Evolutionary conservation across 2,888 invertebrate species (phyloP), one percentile per base, ranked within the genome.

Genomic region (Rhogogaster chlorosoma): DNA sequence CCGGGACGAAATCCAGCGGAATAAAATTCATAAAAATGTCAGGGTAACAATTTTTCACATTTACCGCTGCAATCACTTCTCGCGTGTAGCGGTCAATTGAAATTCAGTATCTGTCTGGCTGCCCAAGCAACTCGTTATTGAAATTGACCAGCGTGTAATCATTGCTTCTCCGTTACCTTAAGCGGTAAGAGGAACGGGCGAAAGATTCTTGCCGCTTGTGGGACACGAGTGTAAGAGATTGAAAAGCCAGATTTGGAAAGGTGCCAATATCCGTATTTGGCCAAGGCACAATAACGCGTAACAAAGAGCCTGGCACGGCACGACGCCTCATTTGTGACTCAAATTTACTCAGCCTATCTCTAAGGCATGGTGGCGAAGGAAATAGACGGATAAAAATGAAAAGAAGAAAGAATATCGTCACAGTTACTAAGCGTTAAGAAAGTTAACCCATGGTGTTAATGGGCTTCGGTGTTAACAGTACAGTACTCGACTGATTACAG

Each of bases 121-220:
- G 61, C 45, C 36, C 45, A 18, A 36, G 38, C 53, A 57, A 86
- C 89, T 90, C 87, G 89, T 90, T 92, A 91, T 90, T 90, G 91
- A 91, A 92, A 92, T 92, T 89, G 91, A 90, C 88, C 89, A 87
- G 89, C 90, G 89, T 89, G 89, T 90, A 90, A 92, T 91, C 91
- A 88, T 86, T 61, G 83, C 83, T 71, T 84, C 80, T 85, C 87
- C 86, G 87, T 87, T 86, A 86, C 92, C 92, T 89, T 91, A 92
- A 92, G 90, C 89, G 90, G 90, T 53, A 71, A 84, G 86, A 87
- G 87, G 87, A 88, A 87, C 88, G 87, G 89, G 90, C 89, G 88
- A 38, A 12, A 80, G 22, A 80, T 61, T 80, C 80, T 32, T 80
- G 88, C 88, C 87, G 89, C 90, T 91, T 90, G 61, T 80, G 80